Evolutionary conservation across 2,113 vertebrate species (phyloP), one percentile per base, ranked within the genome.

Genomic region (Puffinus mauretanicus): DNA sequence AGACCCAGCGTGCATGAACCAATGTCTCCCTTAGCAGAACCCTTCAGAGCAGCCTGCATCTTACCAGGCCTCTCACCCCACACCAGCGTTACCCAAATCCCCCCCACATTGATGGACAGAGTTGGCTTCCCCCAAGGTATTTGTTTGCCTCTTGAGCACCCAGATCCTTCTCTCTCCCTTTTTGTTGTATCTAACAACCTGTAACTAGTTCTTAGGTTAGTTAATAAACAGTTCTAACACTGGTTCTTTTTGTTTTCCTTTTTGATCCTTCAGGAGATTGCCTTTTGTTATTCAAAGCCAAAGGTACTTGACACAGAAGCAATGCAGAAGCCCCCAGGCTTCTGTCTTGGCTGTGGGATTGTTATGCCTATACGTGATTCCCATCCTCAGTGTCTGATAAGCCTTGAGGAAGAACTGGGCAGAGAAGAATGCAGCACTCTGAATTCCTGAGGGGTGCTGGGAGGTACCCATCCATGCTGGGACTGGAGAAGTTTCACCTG

Each of bases 301-400:
- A 61, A 87, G 82, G 94, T 95, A 72, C 86, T 96, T 93, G 73
- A 91, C 81, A 76, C 57, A 82, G 61, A 52, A 84, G 90, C 75
- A 93, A 77, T 83, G 79, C 93, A 94, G 94, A 97, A 96, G 52
- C 89, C 86, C 29, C 29, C 14, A n/a, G 93, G 89, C 88, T 82
- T 90, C 72, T 72, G 64, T 60, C 64, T 19, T 54, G 81, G n/a
- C 73, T 89, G 57, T 71, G 64, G 22, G 61, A 87, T 94, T 21
- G 0, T 90, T 95, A 2, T 73, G 36, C 70, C 79, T 40, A 6
- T 34, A 66, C 94, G 82, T n/a, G 2, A 94, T 92, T 93, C 71
- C 85, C 90, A 86, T 94, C 58, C 58, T 88, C 47, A 3, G 13
- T 62, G 71, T 57, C 93, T 93, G 92, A 90, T 88, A 95, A 93